Evolutionary conservation across 2,888 invertebrate genomes (phyloP).

Genomic region (Diaperis boleti): DNA sequence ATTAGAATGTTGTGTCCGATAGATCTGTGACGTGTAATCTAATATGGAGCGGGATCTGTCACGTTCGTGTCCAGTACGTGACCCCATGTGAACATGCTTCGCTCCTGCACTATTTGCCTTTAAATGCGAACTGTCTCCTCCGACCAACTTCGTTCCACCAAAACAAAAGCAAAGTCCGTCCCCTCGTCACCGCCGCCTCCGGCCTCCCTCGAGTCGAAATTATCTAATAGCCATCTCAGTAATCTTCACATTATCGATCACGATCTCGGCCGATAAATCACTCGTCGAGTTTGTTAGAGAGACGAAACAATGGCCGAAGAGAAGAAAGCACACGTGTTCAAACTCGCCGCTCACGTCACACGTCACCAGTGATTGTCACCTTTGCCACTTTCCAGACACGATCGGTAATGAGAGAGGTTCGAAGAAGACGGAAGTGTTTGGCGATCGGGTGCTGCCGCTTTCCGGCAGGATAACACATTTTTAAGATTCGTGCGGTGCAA

Average conservation of each 20-base stretch:
- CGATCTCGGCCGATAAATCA: constrained; percentile 41
- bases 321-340: constrained; percentile 29
- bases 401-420: constrained; percentile 17
- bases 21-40: constrained; percentile 63
- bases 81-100: constrained; percentile 64
- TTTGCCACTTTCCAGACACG: constrained; percentile 23
- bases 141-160: constrained; percentile 44
- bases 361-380: constrained; percentile 34
- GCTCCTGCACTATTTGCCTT: constrained; percentile 59
- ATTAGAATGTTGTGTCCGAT: constrained; percentile 54
- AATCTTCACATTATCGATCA: constrained; percentile 32
- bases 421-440: constrained; percentile 18
- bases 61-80: constrained; percentile 66
- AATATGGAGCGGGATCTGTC: constrained; percentile 66
- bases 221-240: constrained; percentile 27
- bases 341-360: constrained; percentile 5
- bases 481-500: no score
- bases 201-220: constrained; percentile 9
- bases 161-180: constrained; percentile 19
- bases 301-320: constrained; percentile 32
- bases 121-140: constrained; percentile 53
- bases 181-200: background rate
- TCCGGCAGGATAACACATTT: no score
- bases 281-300: constrained; percentile 18
- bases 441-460: background rate